Conservation (phyloP, 2,113 vertebrate species). For the Zonotrichia leucophrys region DNA sequence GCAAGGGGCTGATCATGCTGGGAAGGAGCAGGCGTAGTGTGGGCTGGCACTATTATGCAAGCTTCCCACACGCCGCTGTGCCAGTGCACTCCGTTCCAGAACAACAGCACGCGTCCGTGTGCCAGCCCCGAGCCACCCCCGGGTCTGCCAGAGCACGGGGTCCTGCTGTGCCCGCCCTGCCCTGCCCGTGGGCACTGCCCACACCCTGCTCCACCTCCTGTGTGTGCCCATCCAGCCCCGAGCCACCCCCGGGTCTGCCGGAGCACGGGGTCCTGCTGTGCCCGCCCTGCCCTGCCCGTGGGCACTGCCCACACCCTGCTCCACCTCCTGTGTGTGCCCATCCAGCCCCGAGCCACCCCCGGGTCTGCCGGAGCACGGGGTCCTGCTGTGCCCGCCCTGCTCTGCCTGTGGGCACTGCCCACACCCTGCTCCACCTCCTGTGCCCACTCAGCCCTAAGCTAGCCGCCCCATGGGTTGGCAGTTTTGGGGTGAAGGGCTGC, state of each 20-base stretch:
- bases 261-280: not conserved
- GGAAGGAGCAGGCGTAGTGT: slow-evolving; percentile 63
- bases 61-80: slow-evolving; percentile 61
- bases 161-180: not conserved
- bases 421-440: not conserved
- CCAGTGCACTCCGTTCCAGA: slow-evolving; percentile 54
- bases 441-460: rapidly evolving
- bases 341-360: slow-evolving; percentile 46
- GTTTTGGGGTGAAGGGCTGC: not conserved
- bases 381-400: not conserved
- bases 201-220: not conserved
- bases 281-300: not conserved
- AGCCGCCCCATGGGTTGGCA: not conserved
- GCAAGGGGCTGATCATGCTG: slow-evolving; percentile 38
- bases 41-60: slow-evolving; percentile 66
- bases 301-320: not conserved
- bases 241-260: slow-evolving; percentile 43
- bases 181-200: not conserved
- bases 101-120: slow-evolving; percentile 34
- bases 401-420: rapidly evolving
- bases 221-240: too few species aligned
- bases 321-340: too few species aligned
- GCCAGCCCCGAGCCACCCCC: slow-evolving; percentile 47
- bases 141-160: slow-evolving; percentile 26
- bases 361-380: slow-evolving; percentile 27